Evolutionary conservation across 2,797 vertebrate species (phyloP).

Genomic region (Periparus ater): DNA sequence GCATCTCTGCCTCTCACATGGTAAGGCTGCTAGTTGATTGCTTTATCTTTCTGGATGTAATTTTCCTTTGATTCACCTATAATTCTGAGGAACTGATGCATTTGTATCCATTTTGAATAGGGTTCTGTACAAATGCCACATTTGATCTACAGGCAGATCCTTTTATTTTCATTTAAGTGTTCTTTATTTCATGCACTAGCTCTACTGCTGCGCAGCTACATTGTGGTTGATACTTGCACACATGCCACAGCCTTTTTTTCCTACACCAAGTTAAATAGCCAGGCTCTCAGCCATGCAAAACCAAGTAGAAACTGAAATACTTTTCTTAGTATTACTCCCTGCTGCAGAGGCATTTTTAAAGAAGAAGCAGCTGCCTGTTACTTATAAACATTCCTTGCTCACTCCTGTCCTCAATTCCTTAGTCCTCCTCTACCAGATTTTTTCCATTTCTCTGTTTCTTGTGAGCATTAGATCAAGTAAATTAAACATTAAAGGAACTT

Average conservation of each 20-base stretch:
- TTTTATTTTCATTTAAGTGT: conserved; percentile 72
- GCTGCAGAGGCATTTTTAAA: not conserved
- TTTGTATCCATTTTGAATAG: conserved; percentile 81
- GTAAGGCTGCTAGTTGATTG: conserved; percentile 65
- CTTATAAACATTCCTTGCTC: not conserved
- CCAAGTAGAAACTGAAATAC: conserved; percentile 10
- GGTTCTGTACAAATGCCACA: conserved; percentile 72
- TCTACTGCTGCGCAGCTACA: conserved; percentile 47
- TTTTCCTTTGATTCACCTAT: conserved; percentile 80
- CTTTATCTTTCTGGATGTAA: conserved; percentile 78
- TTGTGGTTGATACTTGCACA: conserved; percentile 20
- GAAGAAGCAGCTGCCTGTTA: not conserved
- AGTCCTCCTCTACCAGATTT: not conserved
- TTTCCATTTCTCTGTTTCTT: not conserved
- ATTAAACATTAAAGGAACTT: conserved; percentile 33
- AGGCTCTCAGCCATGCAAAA: conserved; percentile 33
- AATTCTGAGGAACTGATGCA: conserved; percentile 77
- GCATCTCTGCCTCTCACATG: conserved; percentile 65
- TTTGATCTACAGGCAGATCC: conserved; percentile 73
- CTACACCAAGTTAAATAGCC: conserved; percentile 29
- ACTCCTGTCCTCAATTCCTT: not conserved
- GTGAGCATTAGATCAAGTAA: conserved; percentile 22
- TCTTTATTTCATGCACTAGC: conserved; percentile 65
- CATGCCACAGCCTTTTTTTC: not conserved
- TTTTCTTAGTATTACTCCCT: not conserved